Evolutionary conservation across 2,113 vertebrate genomes (phyloP).

Genomic region (Hypomesus transpacificus): DNA sequence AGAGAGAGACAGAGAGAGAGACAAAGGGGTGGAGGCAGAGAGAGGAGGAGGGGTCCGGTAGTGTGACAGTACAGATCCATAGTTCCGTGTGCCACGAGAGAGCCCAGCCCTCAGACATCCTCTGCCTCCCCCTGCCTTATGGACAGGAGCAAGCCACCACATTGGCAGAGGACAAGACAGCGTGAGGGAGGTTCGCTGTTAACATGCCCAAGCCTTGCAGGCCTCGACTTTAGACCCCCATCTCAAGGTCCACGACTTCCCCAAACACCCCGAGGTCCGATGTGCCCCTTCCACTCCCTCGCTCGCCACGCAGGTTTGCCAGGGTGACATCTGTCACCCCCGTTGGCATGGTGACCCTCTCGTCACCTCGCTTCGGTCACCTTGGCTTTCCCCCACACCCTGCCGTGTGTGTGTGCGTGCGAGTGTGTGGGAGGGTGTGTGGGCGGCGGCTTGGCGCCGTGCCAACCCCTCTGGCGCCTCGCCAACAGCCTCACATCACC

Average conservation of each 20-base stretch:
- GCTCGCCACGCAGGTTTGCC: constrained; percentile 32
- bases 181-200: background rate
- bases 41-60: background rate
- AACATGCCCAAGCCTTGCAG: background rate
- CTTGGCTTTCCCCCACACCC: constrained; percentile 45
- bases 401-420: constrained; percentile 2
- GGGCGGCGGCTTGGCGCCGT: constrained; percentile 29
- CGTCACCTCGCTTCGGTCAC: constrained; percentile 56
- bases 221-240: background rate
- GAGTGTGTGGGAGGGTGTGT: constrained; percentile 1
- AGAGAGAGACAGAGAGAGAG: no score
- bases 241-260: constrained; percentile 12
- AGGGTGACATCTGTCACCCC: constrained; percentile 48
- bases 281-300: constrained; percentile 11
- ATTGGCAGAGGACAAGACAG: no score
- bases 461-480: constrained; percentile 38
- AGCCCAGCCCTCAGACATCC: no score
- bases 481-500: constrained; percentile 37
- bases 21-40: no score
- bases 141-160: no score
- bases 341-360: constrained; percentile 57
- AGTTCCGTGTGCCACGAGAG: no score
- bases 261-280: constrained; percentile 24
- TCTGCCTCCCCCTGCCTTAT: no score
- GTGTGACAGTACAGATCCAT: no score